Base-by-base conservation (phyloP, 2,888 invertebrate genomes). In the Mayetiola destructor region DNA sequence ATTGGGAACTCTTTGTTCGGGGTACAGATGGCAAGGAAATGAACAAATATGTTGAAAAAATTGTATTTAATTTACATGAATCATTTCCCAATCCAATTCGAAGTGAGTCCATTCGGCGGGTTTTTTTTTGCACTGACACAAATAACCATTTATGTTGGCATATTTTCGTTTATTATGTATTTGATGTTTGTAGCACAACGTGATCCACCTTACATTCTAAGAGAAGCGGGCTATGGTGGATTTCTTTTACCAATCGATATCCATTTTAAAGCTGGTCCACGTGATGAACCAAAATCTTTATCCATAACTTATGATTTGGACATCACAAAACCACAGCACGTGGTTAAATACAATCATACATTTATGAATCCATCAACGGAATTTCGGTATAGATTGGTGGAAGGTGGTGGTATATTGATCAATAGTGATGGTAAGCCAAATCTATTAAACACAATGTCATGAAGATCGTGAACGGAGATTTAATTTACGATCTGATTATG, bases 201-300 rank as follows among this genome's bases (percentile, higher is more conserved):
- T 67, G 90, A 91, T 62, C 91, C 94, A 56, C 95, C 95, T 2
- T 96, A 88, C 73, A 75, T 80, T 55, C 80, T 96, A 30, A 84
- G 85, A 64, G 94, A 95, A 70, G 88, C 90, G n/a, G 95, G 96
- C 6, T 96, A 96, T 77, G 95, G 93, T 59, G 92, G 95, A 32
- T 96, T 96, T 70, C 77, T 80, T 54, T 76, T 96, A 59, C 87
- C 88, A 0, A 91, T 96, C 65, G 91, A 94, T 67, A 84, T 96
- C 63, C 85, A 88, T 70, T 77, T 91, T 62, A 87, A 83, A 64
- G 93, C 88, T 70, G 48, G 48, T 4, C 48, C 48, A 48, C 87
- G 86, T 69, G 89, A 90, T 70, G 91, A 92, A 67, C 92, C 92
- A 10, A 89, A 88, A 69, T 89, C 85, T 66, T 83, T 90, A 65